These are phyloP conservation scores for Stylophora pistillata DNA, from an alignment of 64 coral and sea anemone genomes.

Conservation along the genomic window DNA sequence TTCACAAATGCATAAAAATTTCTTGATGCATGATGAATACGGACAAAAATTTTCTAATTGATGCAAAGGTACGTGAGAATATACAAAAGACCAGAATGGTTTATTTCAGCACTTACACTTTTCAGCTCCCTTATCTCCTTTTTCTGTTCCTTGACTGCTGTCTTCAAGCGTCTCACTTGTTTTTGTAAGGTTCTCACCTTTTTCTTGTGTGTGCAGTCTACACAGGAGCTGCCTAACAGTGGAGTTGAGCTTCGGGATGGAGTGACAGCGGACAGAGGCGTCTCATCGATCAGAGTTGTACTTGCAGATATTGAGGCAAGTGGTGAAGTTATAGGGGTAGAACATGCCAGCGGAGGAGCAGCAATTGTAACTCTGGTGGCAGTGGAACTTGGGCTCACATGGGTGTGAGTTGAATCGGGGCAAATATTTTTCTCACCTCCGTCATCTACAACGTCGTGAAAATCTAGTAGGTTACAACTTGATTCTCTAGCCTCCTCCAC, in stretches of 20 bases:
- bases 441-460: too few species aligned
- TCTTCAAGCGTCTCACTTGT: slow-evolving; percentile 1
- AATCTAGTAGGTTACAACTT: too few species aligned
- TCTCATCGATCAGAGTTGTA: too few species aligned
- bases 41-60: not conserved
- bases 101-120: not conserved
- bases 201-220: not conserved
- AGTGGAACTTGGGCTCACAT: too few species aligned
- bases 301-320: too few species aligned
- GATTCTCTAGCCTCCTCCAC: too few species aligned
- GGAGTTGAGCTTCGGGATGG: not conserved
- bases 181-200: not conserved
- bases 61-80: not conserved
- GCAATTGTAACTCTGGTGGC: too few species aligned
- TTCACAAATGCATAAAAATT: too few species aligned
- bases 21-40: not conserved
- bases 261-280: not conserved
- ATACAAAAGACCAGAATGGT: not conserved
- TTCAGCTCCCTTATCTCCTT: not conserved
- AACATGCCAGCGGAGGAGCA: too few species aligned
- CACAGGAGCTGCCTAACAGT: not conserved
- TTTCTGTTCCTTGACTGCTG: not conserved
- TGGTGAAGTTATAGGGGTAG: too few species aligned
- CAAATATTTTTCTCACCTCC: too few species aligned
- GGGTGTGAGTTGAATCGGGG: too few species aligned